A percentile compares a stretch with the other conserved stretches of the same genome.
Evolutionary conservation across 2,113 vertebrate species (phyloP).

Genomic region (Ceyx margarethae): DNA sequence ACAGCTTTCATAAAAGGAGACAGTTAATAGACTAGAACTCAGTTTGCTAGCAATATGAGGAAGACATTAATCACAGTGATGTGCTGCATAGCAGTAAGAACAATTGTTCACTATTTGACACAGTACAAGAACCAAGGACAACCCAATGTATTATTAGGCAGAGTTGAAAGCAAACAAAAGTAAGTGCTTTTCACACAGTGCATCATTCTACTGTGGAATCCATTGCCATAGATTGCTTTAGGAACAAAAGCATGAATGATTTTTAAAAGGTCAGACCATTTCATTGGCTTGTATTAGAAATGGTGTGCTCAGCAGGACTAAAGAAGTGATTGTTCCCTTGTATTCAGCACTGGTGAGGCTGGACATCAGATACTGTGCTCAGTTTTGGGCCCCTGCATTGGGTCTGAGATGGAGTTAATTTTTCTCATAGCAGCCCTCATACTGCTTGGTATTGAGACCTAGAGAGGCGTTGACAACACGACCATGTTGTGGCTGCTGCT

Average conservation of each 20-base stretch:
- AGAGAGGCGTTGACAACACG: no score
- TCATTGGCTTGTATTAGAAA: background rate
- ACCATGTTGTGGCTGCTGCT: no score
- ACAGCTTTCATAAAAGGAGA: slow-evolving; percentile 25
- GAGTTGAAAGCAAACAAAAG: slow-evolving; percentile 37
- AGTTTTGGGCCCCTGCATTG: no score
- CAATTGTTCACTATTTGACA: slow-evolving; percentile 40
- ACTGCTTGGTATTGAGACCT: no score
- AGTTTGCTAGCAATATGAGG: background rate
- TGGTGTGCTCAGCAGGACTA: no score
- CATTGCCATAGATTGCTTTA: background rate
- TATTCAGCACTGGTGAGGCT: no score
- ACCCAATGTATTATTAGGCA: slow-evolving; percentile 6
- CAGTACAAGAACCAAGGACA: background rate
- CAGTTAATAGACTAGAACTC: slow-evolving; percentile 52
- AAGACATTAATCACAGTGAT: slow-evolving; percentile 35
- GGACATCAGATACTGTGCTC: no score
- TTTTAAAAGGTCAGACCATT: slow-evolving; percentile 27
- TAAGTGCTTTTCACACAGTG: background rate
- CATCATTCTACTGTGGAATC: slow-evolving; percentile 1
- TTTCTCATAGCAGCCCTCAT: no score
- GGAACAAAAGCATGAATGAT: slow-evolving; percentile 19
- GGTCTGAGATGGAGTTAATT: no score
- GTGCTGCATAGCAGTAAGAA: slow-evolving; percentile 13
- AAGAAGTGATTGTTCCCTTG: no score